phyloP scores from a whole-genome alignment of 2,797 vertebrate species.

The Catostomus latipinnis region DNA sequence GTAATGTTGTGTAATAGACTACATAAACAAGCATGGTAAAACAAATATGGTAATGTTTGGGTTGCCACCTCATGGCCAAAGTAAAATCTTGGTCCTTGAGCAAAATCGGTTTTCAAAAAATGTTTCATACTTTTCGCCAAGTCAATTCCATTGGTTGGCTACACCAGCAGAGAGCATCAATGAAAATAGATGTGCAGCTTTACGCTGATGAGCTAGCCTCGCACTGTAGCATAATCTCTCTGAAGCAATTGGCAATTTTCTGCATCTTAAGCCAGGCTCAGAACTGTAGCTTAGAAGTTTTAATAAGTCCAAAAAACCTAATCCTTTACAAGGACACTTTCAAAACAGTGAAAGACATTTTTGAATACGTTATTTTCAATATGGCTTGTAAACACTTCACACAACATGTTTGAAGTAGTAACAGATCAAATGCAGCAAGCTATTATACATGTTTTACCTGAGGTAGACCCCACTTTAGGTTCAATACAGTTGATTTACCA shows the following conservation, averaged over 20 bases:
- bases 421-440: neutral
- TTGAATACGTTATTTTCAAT: neutral
- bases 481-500: neutral
- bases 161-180: no score
- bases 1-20: no score
- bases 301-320: neutral
- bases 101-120: no score
- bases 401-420: neutral
- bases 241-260: conserved; percentile 34
- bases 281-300: neutral
- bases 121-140: no score
- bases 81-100: no score
- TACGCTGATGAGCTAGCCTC: conserved; percentile 8
- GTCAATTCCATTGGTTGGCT: no score
- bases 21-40: no score
- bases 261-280: conserved; percentile 10
- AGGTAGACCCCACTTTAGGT: neutral
- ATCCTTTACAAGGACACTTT: conserved; percentile 26
- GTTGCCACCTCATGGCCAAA: no score
- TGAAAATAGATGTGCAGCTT: conserved; percentile 23
- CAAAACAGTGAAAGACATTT: neutral
- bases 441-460: neutral
- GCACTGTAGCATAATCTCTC: conserved; percentile 13
- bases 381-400: neutral
- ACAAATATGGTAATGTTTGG: no score